Evolutionary conservation across 2,888 invertebrate genomes (phyloP).

Genomic region (Pheosia tremula): DNA sequence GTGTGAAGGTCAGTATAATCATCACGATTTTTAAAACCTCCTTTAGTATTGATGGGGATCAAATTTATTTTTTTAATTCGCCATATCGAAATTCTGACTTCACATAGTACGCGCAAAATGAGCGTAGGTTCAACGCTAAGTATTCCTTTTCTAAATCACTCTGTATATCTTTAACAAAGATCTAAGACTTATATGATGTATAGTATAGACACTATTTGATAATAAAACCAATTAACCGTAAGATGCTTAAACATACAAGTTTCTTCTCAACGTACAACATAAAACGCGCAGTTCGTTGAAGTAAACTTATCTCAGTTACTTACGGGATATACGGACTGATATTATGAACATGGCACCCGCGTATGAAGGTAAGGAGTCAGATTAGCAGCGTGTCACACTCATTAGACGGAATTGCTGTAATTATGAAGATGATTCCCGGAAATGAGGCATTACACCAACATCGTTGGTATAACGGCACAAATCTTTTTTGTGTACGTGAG

Average conservation of each 20-base stretch:
- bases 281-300: slow-evolving; percentile 25
- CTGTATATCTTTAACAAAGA: no score
- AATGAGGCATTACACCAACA: slow-evolving; percentile 48
- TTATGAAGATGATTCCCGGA: slow-evolving; percentile 55
- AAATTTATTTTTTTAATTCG: no score
- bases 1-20: no score
- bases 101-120: no score
- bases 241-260: slow-evolving; percentile 21
- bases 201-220: no score
- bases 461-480: slow-evolving; percentile 38
- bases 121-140: no score
- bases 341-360: slow-evolving; percentile 38
- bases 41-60: no score
- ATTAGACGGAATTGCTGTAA: slow-evolving; percentile 51
- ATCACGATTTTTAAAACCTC: no score
- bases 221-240: no score
- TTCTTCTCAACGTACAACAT: slow-evolving; percentile 22
- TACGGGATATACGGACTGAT: slow-evolving; percentile 28
- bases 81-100: no score
- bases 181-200: no score
- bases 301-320: slow-evolving; percentile 30
- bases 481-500: slow-evolving; percentile 45
- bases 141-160: no score
- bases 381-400: slow-evolving; percentile 48
- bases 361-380: slow-evolving; percentile 44